Percentiles rank a stretch among this genome's conserved stretches.
Conservation (phyloP, 2,888 invertebrate genomes). For the Sarcophaga variegata region DNA sequence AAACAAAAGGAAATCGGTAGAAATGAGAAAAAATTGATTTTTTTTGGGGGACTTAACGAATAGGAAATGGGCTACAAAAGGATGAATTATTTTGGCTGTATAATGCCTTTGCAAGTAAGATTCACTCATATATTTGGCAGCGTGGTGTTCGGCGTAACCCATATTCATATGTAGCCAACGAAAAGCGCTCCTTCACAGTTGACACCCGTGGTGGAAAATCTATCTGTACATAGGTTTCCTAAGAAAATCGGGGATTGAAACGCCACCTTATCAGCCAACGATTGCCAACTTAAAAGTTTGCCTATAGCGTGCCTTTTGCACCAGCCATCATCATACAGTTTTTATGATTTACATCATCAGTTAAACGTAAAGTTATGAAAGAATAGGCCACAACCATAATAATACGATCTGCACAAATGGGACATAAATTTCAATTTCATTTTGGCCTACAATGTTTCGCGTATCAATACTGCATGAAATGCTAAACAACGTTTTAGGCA, state of each 20-base stretch:
- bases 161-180: too few species aligned
- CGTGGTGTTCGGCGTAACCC: too few species aligned
- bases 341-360: conserved; percentile 61
- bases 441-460: conserved; percentile 31
- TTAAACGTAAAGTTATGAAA: conserved; percentile 34
- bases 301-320: neutral
- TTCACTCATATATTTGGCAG: too few species aligned
- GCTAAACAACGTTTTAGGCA: conserved; percentile 14
- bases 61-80: too few species aligned
- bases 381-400: conserved; percentile 18
- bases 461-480: neutral
- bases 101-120: too few species aligned
- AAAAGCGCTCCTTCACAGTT: too few species aligned
- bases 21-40: neutral
- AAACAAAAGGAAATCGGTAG: neutral
- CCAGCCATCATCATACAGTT: neutral
- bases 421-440: conserved; percentile 40
- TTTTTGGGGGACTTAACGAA: too few species aligned
- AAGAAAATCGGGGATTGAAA: too few species aligned
- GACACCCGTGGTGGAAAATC: too few species aligned
- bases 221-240: too few species aligned
- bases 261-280: neutral
- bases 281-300: neutral
- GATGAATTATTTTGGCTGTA: too few species aligned
- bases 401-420: conserved; percentile 49